Evolutionary conservation across 2,113 vertebrate species (phyloP).

Genomic region (Paedocypris sp.): DNA sequence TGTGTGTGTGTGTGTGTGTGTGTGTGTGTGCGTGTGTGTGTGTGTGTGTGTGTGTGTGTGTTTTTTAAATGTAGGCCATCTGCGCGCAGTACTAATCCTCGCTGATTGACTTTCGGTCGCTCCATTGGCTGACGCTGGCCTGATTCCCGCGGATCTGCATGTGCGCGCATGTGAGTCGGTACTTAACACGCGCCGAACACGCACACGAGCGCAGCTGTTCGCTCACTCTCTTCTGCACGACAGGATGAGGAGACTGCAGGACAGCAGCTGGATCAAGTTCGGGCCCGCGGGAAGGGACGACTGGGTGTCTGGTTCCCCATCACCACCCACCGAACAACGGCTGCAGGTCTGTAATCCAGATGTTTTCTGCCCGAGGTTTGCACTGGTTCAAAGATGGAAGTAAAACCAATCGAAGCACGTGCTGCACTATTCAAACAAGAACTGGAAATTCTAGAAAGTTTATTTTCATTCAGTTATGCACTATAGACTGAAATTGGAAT

Average conservation of each 20-base stretch:
- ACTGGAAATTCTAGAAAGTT: too few species aligned
- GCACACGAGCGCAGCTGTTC: background rate
- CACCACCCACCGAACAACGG: constrained; percentile 60
- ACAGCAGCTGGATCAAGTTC: constrained; percentile 80
- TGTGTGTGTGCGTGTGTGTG: too few species aligned
- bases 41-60: too few species aligned
- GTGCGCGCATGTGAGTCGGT: constrained; percentile 46
- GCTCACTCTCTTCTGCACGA: background rate
- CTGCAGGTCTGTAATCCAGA: constrained; percentile 60
- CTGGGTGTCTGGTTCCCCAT: constrained; percentile 70
- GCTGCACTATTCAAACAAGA: too few species aligned
- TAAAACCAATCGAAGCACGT: too few species aligned
- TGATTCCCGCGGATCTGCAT: constrained; percentile 39
- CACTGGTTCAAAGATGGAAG: too few species aligned
- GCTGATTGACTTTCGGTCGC: constrained; percentile 50
- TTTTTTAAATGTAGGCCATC: constrained; percentile 58
- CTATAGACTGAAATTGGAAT: too few species aligned
- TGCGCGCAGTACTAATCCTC: constrained; percentile 55
- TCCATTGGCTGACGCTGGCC: constrained; percentile 35
- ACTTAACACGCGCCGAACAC: constrained; percentile 33
- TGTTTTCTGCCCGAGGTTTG: too few species aligned
- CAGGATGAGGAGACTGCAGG: constrained; percentile 66
- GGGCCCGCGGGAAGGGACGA: constrained; percentile 79
- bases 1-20: too few species aligned
- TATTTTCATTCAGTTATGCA: too few species aligned